These are phyloP conservation scores for Amblyjoppa proteus DNA, from an alignment of 2,888 invertebrate species.

Conservation along the genomic window DNA sequence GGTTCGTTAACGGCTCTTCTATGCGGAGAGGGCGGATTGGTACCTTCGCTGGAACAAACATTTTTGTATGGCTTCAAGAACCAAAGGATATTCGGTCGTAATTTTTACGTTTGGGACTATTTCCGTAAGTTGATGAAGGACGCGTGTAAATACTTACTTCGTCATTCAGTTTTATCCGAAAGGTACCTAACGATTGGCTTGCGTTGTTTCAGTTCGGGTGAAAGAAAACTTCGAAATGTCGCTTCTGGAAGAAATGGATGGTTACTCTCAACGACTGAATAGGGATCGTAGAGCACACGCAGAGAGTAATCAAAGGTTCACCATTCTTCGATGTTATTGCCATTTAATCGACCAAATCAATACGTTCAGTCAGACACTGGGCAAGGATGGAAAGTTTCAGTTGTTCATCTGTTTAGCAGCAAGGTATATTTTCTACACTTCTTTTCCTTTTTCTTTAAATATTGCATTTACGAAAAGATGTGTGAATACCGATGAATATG, in stretches of 20 bases:
- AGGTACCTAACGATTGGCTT: background rate
- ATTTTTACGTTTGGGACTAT: conserved; percentile 99
- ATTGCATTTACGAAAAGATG: background rate
- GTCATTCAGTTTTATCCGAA: background rate
- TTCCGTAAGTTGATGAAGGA: conserved; percentile 89
- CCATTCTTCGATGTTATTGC: conserved; percentile 95
- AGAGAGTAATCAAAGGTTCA: conserved; percentile 81
- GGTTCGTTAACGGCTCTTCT: conserved; percentile 95
- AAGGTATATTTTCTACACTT: conserved; percentile 87
- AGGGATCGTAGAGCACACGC: conserved; percentile 77
- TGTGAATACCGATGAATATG: conserved; percentile 33
- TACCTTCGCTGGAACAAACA: conserved; percentile 96
- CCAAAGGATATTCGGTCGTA: conserved; percentile 95
- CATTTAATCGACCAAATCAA: conserved; percentile 96
- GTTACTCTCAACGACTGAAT: conserved; percentile 82
- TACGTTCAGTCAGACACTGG: conserved; percentile 93
- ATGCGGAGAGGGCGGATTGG: conserved; percentile 98
- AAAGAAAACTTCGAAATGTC: conserved; percentile 93
- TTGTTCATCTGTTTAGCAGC: conserved; percentile 97
- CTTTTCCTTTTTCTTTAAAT: conserved; percentile 1
- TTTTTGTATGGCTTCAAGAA: conserved; percentile 98
- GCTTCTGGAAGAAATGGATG: conserved; percentile 88
- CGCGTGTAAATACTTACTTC: conserved; percentile 4
- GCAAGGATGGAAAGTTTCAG: conserved; percentile 99
- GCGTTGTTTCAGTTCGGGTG: conserved; percentile 88